These are phyloP conservation scores for Cyprinodon variegatus DNA, from an alignment of 2,113 vertebrate genomes.

Conservation along the genomic window DNA sequence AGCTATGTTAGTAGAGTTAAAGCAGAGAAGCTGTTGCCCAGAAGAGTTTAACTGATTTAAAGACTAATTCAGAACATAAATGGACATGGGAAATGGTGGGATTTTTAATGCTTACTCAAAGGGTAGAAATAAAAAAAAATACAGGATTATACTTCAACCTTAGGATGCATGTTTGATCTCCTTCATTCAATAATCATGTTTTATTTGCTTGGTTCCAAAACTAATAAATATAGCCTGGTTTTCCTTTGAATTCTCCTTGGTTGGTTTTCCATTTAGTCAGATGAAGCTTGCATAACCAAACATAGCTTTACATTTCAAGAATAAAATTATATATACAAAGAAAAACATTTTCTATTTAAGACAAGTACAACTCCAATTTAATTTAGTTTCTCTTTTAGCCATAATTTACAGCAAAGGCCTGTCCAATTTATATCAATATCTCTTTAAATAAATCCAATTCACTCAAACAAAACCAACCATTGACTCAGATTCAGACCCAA, in stretches of 20 bases:
- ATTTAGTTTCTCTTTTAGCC: background rate
- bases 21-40: slow-evolving; percentile 19
- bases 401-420: background rate
- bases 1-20: slow-evolving; percentile 57
- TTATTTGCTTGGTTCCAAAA: no score
- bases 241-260: background rate
- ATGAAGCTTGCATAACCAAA: background rate
- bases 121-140: background rate
- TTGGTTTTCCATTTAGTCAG: background rate
- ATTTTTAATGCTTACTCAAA: slow-evolving; percentile 7
- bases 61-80: background rate
- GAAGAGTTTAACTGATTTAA: background rate
- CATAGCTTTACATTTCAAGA: background rate
- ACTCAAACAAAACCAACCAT: background rate
- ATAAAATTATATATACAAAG: background rate
- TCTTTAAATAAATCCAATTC: no score
- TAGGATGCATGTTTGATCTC: background rate
- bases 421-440: background rate
- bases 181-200: background rate
- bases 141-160: background rate
- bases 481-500: no score
- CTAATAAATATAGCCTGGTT: background rate
- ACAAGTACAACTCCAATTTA: background rate
- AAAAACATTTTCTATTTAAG: background rate
- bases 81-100: slow-evolving; percentile 50